A percentile compares a stretch with the other conserved stretches of the same genome.
phyloP scores from a whole-genome alignment of 2,888 invertebrate species.

The Dasypogon diadema region DNA sequence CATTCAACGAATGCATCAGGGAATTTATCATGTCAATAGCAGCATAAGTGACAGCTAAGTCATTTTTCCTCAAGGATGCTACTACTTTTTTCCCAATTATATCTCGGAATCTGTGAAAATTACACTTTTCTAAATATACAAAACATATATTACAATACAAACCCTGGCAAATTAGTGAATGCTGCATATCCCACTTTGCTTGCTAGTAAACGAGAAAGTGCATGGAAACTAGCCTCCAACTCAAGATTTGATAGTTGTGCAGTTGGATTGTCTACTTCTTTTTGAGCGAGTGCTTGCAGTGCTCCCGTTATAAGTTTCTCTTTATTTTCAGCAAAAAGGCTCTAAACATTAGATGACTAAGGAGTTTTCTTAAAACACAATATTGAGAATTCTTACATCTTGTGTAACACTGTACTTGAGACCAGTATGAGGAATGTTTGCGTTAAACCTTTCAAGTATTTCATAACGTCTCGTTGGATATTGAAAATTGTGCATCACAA shows the following conservation, averaged over 20 bases:
- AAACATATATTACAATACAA: slow-evolving; percentile 57
- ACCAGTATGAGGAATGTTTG: slow-evolving; percentile 97
- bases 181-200: slow-evolving; percentile 98
- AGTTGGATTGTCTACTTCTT: slow-evolving; percentile 75
- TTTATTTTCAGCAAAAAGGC: slow-evolving; percentile 97
- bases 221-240: slow-evolving; percentile 95
- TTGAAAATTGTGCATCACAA: slow-evolving; percentile 73
- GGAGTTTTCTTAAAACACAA: slow-evolving; percentile 20
- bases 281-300: slow-evolving; percentile 84
- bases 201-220: slow-evolving; percentile 90
- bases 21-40: slow-evolving; percentile 98
- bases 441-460: slow-evolving; percentile 94
- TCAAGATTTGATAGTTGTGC: slow-evolving; percentile 75
- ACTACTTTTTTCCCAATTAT: slow-evolving; percentile 94
- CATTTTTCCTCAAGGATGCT: slow-evolving; percentile 86
- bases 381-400: slow-evolving; percentile 77
- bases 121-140: not conserved
- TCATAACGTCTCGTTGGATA: slow-evolving; percentile 75
- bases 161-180: slow-evolving; percentile 91
- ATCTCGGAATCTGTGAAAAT: slow-evolving; percentile 83
- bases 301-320: slow-evolving; percentile 95
- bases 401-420: slow-evolving; percentile 95
- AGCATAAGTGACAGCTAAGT: slow-evolving; percentile 93
- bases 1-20: slow-evolving; percentile 98
- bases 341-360: slow-evolving; percentile 72